These are phyloP conservation scores for Gonatopus flavifemur DNA, from an alignment of 1,140 invertebrate species.

Conservation along the genomic window DNA sequence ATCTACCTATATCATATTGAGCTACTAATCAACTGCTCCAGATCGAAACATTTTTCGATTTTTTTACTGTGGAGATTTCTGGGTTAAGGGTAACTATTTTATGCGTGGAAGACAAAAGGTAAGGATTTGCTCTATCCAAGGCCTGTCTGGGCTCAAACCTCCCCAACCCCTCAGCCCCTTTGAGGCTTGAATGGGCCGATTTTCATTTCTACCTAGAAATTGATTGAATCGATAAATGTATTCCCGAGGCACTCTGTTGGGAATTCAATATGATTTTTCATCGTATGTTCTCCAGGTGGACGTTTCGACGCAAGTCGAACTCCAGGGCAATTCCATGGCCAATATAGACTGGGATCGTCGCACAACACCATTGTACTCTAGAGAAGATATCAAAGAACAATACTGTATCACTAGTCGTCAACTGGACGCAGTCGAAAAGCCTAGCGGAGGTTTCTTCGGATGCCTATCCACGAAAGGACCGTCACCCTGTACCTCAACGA, in stretches of 20 bases:
- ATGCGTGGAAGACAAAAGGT: not conserved
- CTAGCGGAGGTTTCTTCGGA: conserved; percentile 76
- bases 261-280: no score
- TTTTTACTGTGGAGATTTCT: no score
- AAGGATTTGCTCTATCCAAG: conserved; percentile 4
- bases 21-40: no score
- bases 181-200: conserved; percentile 1
- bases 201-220: not conserved
- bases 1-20: no score
- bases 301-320: conserved; percentile 57
- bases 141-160: not conserved
- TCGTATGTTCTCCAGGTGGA: conserved; percentile 42
- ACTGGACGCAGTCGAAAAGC: conserved; percentile 79
- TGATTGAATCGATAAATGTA: no score
- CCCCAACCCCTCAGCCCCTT: not conserved
- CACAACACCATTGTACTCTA: conserved; percentile 76
- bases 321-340: conserved; percentile 41
- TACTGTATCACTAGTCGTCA: conserved; percentile 92
- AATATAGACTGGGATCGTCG: conserved; percentile 51
- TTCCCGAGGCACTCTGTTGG: no score
- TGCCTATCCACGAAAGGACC: conserved; percentile 69
- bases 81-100: no score
- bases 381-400: conserved; percentile 85
- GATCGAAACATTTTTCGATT: no score
- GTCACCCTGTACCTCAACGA: conserved; percentile 60